Percentiles rank a stretch among this genome's conserved stretches.
These are phyloP conservation scores for Actinia tenebrosa DNA, from an alignment of 64 coral and sea anemone genomes.

Conservation along the genomic window DNA sequence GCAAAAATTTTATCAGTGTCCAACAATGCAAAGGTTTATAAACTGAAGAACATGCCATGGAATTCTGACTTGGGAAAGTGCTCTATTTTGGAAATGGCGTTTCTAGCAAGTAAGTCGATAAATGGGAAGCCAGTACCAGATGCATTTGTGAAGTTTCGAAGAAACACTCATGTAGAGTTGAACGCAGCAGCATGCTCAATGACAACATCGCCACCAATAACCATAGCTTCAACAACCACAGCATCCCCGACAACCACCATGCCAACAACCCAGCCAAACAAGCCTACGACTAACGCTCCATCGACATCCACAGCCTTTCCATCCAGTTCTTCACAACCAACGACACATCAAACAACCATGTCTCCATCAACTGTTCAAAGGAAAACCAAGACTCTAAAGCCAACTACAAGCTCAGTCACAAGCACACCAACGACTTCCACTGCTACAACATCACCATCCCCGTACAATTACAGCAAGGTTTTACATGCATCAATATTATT, in stretches of 20 bases:
- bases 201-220: too few relatives aligned
- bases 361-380: background rate
- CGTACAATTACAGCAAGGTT: slow-evolving; percentile 64
- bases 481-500: slow-evolving; percentile 83
- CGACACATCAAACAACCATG: background rate
- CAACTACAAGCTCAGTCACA: background rate
- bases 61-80: slow-evolving; percentile 38
- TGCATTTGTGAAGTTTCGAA: slow-evolving; percentile 27
- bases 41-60: slow-evolving; percentile 56
- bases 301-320: background rate
- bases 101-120: slow-evolving; percentile 14
- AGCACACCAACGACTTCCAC: background rate
- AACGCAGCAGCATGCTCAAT: background rate
- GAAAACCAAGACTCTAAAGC: background rate
- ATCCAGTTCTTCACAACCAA: background rate
- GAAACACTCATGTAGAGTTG: background rate
- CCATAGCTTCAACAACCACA: background rate
- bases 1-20: slow-evolving; percentile 33
- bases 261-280: background rate
- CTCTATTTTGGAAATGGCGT: slow-evolving; percentile 4
- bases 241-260: background rate
- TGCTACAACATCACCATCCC: background rate
- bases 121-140: background rate
- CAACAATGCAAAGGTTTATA: slow-evolving; percentile 37
- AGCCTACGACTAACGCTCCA: background rate